These are phyloP conservation scores for Otis tarda DNA, from an alignment of 2,113 vertebrate genomes.

Conservation along the genomic window DNA sequence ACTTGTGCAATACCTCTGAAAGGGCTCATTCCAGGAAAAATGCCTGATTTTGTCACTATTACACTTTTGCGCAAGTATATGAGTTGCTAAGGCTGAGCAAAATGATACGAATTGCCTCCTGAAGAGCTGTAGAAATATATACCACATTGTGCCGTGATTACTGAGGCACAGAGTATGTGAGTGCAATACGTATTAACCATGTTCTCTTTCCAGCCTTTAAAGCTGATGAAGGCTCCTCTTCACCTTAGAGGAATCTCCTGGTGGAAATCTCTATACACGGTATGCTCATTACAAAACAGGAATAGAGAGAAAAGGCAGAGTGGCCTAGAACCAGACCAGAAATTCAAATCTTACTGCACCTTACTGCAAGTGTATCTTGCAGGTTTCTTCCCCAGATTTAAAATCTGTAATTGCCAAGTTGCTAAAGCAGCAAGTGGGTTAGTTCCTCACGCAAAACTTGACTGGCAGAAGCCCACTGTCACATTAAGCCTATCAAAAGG, in stretches of 20 bases:
- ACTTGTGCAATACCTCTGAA: not conserved
- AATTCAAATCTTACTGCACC: not conserved
- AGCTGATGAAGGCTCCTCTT: not conserved
- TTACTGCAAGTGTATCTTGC: not conserved
- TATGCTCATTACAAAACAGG: not conserved
- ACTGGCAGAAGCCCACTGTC: not conserved
- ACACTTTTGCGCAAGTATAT: not conserved
- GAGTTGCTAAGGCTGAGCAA: not conserved
- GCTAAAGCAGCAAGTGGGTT: not conserved
- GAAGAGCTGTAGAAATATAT: not conserved
- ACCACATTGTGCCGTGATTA: fast-evolving
- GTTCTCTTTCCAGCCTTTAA: not conserved
- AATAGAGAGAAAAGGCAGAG: not conserved
- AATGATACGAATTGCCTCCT: not conserved
- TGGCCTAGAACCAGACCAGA: not conserved
- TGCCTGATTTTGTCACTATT: not conserved
- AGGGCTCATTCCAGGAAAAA: not conserved
- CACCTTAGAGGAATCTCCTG: not conserved
- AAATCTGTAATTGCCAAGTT: not conserved
- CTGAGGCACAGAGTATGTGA: not conserved
- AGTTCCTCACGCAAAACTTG: not conserved
- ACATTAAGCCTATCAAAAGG: not conserved
- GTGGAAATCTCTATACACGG: fast-evolving
- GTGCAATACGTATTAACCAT: not conserved
- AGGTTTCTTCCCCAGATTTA: not conserved